Conservation (phyloP, 2,797 vertebrate species). For the Babyrousa celebensis region DNA sequence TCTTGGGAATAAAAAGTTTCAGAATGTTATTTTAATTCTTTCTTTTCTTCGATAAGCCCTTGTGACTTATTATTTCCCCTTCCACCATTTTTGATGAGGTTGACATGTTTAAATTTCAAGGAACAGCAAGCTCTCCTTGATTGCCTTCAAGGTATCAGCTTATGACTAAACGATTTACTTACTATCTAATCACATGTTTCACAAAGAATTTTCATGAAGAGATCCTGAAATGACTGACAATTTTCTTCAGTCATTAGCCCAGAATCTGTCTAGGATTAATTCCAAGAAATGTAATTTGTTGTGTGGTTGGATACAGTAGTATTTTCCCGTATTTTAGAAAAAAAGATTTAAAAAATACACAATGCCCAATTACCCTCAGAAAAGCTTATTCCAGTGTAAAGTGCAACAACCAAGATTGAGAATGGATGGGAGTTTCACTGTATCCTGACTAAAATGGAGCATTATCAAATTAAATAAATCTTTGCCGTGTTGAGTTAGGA, state of each 20-base stretch:
- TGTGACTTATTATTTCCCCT: conserved; percentile 29
- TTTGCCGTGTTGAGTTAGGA: neutral
- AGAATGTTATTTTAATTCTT: conserved; percentile 28
- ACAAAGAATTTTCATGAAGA: neutral
- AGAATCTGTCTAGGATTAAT: neutral
- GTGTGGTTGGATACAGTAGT: neutral
- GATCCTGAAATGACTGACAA: neutral
- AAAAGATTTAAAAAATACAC: neutral
- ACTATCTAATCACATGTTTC: neutral
- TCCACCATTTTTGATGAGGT: neutral
- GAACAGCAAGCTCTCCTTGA: neutral
- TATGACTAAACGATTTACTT: conserved; percentile 12
- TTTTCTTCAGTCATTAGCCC: neutral
- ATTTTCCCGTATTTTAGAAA: neutral
- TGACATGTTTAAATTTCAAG: neutral
- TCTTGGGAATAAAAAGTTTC: conserved; percentile 43
- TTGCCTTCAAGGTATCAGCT: neutral
- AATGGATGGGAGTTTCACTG: neutral
- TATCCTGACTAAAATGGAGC: neutral
- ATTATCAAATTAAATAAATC: neutral
- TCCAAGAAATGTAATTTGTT: conserved; percentile 12
- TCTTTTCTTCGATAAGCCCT: conserved; percentile 26
- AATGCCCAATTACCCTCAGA: neutral
- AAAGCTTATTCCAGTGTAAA: neutral
- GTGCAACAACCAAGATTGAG: neutral